phyloP scores from a whole-genome alignment of 1,140 invertebrate genomes.

The Magallana angulata region DNA sequence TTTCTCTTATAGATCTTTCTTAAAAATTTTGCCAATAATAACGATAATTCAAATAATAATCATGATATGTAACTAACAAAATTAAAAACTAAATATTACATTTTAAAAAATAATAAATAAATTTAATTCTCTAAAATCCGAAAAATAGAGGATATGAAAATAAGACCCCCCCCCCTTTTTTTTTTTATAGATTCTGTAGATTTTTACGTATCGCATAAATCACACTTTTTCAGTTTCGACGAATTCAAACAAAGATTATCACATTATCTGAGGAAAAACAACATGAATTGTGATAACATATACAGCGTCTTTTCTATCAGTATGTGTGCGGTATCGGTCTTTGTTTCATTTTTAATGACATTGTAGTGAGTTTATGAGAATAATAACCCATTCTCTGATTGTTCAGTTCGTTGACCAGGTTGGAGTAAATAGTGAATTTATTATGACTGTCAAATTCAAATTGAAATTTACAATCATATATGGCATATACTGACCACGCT shows the following conservation, averaged over 20 bases:
- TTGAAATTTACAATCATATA: conserved; percentile 36
- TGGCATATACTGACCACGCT: conserved; percentile 17
- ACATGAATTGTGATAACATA: conserved; percentile 11
- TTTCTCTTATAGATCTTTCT: no score
- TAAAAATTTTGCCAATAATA: no score
- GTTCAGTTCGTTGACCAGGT: conserved; percentile 22
- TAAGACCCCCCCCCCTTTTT: no score
- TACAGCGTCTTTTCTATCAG: not conserved
- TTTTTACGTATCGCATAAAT: not conserved
- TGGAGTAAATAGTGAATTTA: not conserved
- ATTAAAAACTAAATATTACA: no score
- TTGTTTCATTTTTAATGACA: conserved; percentile 14
- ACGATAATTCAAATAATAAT: no score
- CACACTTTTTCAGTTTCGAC: conserved; percentile 1
- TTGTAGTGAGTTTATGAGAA: conserved; percentile 19
- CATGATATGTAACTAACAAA: no score
- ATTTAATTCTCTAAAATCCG: no score
- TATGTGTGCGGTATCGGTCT: conserved; percentile 3
- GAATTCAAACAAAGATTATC: conserved; percentile 19
- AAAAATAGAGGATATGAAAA: no score
- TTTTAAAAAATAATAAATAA: no score
- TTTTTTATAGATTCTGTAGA: no score
- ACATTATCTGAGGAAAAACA: conserved; percentile 4
- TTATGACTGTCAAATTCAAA: conserved; percentile 37
- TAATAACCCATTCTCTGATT: not conserved